Evolutionary conservation across 2,888 invertebrate genomes (phyloP), one percentile per base, ranked within the genome.

Genomic region (Drosophila atripex): DNA sequence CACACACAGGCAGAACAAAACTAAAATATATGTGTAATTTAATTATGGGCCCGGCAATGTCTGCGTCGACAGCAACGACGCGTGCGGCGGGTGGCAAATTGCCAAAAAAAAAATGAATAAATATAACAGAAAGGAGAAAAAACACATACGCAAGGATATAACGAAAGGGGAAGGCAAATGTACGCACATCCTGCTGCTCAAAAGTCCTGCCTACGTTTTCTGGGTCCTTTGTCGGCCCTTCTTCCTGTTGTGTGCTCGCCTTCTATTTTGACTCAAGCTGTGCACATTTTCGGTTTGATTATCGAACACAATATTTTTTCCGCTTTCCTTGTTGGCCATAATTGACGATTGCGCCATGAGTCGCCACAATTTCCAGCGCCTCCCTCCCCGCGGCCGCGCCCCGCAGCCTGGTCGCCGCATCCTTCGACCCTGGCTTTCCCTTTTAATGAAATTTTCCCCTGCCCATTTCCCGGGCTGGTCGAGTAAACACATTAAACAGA

Each of bases 201-300:
- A 88, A 84, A 88, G 78, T 84, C 69, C 85, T 35, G 49, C 46
- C 73, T 18, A 47, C 60, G 41, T 53, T 76, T 78, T 83, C 78
- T 71, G 61, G 57, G 58, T 63, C 65, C 54, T 78, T 74, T 80
- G 75, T 77, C 86, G 71, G 65, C 79, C 74, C 60, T 76, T 82
- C 66, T 74, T 59, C 39, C 35, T 39, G 53, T 25, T 11, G 56
- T 55, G 69, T 50, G 45, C 51, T 73, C 74, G 39, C 11, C 9
- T 71, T 60, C 71, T 80, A 75, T 86, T 86, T 83, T 77, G 84
- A 73, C 73, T 86, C 88, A 85, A 88, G 88, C 84, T 88, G 84
- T 84, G 84, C 87, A 84, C 84, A 88, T 84, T 84, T 84, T 84
- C 85, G 88, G 84, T 84, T 88, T 84, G 84, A 84, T 84, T 84